These are phyloP conservation scores for Centruroides vittatus DNA, from an alignment of 1,140 invertebrate species.

Conservation along the genomic window DNA sequence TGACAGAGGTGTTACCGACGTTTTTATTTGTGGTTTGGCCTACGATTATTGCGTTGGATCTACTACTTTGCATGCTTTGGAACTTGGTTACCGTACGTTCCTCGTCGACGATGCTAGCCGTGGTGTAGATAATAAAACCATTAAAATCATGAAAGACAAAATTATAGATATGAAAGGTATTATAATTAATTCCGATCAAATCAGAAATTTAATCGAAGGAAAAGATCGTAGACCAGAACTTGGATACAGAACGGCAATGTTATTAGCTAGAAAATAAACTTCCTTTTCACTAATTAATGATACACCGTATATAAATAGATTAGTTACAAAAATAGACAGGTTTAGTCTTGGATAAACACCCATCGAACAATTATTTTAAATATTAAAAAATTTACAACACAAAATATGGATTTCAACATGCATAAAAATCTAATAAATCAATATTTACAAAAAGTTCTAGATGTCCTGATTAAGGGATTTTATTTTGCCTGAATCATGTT, in stretches of 20 bases:
- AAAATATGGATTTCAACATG: no score
- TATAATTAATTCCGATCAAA: slow-evolving; percentile 54
- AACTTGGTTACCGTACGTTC: slow-evolving; percentile 76
- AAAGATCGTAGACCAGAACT: slow-evolving; percentile 68
- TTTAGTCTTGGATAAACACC: no score
- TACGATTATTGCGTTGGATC: slow-evolving; percentile 80
- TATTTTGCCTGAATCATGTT: no score
- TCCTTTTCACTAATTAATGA: no score
- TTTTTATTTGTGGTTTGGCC: slow-evolving; percentile 88
- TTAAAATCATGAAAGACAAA: slow-evolving; percentile 60
- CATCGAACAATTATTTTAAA: no score
- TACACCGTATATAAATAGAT: no score
- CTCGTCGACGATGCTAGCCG: slow-evolving; percentile 80
- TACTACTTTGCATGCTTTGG: slow-evolving; percentile 35
- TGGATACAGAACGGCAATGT: slow-evolving; percentile 47
- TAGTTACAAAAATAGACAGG: no score
- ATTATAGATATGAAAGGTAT: slow-evolving; percentile 58
- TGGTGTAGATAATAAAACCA: slow-evolving; percentile 69
- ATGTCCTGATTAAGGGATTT: no score
- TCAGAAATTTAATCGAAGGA: slow-evolving; percentile 66
- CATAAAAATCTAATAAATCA: no score
- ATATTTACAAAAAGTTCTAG: no score
- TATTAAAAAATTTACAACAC: no score
- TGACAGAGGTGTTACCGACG: slow-evolving; percentile 66
- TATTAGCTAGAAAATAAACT: background rate